Conservation (phyloP, 2,888 invertebrate species). For the Synergus japonicus region DNA sequence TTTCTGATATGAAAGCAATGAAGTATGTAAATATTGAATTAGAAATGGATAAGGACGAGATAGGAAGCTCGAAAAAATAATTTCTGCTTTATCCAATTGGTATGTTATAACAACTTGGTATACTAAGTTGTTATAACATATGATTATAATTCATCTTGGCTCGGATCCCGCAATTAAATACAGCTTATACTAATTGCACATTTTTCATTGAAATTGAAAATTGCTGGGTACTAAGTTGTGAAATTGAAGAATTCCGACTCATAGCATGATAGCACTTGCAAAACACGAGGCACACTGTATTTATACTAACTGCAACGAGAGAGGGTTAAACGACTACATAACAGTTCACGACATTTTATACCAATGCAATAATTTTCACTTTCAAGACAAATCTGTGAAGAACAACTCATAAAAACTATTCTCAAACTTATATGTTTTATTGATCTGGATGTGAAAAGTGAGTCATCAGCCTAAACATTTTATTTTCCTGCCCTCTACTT, state of each 20-base stretch:
- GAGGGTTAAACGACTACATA: constrained; percentile 45
- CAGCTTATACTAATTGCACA: too few relatives aligned
- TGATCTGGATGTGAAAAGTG: too few relatives aligned
- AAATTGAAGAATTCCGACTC: not conserved
- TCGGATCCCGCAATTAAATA: not conserved
- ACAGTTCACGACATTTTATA: constrained; percentile 45
- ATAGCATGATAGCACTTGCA: not conserved
- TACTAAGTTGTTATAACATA: not conserved
- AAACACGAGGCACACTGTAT: constrained; percentile 1
- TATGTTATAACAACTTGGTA: too few relatives aligned
- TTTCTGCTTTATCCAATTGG: too few relatives aligned
- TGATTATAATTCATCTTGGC: not conserved
- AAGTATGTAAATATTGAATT: too few relatives aligned
- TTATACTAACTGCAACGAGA: constrained; percentile 13
- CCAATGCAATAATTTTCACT: constrained; percentile 32
- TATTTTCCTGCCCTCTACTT: too few relatives aligned
- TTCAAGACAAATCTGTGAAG: constrained; percentile 9
- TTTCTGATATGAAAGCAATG: too few relatives aligned
- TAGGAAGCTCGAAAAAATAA: too few relatives aligned
- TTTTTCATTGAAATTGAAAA: not conserved
- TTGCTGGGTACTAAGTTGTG: not conserved
- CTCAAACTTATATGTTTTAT: not conserved
- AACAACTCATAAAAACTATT: not conserved
- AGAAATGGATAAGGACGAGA: too few relatives aligned
- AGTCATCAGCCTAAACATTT: too few relatives aligned